A percentile compares a stretch with the other conserved stretches of the same genome.
Conservation (phyloP, 2,888 invertebrate species). For the Lochmaea crataegi region DNA sequence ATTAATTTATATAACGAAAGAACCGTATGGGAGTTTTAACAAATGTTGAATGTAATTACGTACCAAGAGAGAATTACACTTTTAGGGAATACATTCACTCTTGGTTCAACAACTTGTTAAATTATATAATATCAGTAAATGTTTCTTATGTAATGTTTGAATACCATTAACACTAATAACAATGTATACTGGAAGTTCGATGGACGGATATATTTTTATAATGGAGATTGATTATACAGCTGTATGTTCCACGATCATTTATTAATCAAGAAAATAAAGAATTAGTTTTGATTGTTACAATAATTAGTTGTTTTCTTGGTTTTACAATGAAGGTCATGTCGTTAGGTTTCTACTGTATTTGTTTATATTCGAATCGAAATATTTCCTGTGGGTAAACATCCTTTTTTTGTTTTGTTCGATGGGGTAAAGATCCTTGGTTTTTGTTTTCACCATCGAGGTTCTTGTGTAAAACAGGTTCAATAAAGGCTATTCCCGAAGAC, state of each 20-base stretch:
- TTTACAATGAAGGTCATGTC: background rate
- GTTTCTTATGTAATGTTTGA: too few species aligned
- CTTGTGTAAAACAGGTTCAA: too few species aligned
- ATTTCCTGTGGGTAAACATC: too few species aligned
- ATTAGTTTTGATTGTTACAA: background rate
- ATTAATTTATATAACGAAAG: background rate
- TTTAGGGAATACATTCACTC: background rate
- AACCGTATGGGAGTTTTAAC: background rate
- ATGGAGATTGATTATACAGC: background rate
- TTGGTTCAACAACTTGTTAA: background rate
- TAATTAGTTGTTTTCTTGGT: background rate
- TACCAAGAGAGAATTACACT: background rate
- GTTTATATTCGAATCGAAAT: too few species aligned
- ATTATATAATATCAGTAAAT: background rate
- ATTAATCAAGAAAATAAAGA: background rate
- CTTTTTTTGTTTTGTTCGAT: too few species aligned
- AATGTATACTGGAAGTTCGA: background rate
- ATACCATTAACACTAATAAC: constrained; percentile 2
- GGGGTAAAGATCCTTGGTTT: too few species aligned
- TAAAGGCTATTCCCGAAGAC: too few species aligned
- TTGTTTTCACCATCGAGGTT: too few species aligned
- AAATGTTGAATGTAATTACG: background rate
- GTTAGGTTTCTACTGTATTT: background rate
- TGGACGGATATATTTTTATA: background rate
- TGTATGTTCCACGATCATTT: background rate